Conservation (phyloP, 2,888 invertebrate genomes). For the Cosmopolites sordidus region DNA sequence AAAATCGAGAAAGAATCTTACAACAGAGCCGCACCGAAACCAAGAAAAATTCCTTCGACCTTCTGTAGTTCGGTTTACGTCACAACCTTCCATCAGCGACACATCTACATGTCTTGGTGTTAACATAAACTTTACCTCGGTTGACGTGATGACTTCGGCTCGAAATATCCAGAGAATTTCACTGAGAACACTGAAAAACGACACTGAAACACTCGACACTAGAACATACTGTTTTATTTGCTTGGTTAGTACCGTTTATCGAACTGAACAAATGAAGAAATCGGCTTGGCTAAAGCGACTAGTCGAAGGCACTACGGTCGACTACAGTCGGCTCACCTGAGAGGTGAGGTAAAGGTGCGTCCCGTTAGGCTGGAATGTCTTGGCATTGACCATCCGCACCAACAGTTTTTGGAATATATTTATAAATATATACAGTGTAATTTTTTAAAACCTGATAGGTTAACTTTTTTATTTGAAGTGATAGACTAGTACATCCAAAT, state of each 20-base stretch:
- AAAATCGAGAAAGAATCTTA: no score
- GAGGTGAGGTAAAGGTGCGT: constrained; percentile 45
- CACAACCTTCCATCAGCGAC: neutral
- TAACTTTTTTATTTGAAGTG: no score
- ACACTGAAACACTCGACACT: neutral
- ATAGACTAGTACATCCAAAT: no score
- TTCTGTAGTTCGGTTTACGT: neutral
- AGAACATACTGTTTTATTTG: neutral
- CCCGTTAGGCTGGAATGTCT: constrained; percentile 46
- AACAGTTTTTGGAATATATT: no score
- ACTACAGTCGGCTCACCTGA: constrained; percentile 32
- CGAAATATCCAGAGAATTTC: constrained; percentile 7
- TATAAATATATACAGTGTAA: no score
- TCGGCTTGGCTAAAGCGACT: constrained; percentile 14
- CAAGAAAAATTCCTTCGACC: neutral
- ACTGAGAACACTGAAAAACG: neutral
- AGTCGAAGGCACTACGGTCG: constrained; percentile 20
- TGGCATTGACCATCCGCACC: constrained; percentile 8
- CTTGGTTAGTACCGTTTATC: neutral
- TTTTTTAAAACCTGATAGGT: no score
- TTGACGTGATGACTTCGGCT: neutral
- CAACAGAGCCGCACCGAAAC: neutral
- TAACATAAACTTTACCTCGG: no score
- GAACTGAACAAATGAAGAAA: constrained; percentile 8
- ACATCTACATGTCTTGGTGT: no score